These are phyloP conservation scores for Trichopoda pennipes DNA, from an alignment of 2,888 invertebrate species.

Conservation along the genomic window DNA sequence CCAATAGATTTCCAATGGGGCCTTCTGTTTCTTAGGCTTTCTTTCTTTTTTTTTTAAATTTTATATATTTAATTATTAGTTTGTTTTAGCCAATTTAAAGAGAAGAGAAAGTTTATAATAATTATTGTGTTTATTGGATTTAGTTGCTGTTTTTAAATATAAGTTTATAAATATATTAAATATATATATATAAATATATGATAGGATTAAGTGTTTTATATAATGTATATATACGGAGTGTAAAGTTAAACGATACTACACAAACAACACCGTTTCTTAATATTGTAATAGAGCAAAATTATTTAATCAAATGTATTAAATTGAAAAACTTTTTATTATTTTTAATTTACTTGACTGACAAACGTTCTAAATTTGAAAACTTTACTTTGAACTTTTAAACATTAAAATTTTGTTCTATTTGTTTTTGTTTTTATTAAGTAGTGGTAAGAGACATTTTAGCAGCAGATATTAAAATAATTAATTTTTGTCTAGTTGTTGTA, in stretches of 20 bases:
- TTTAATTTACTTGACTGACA: constrained; percentile 29
- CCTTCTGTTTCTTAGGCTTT: constrained; percentile 18
- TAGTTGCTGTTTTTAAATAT: constrained; percentile 7
- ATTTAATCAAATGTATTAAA: constrained; percentile 11
- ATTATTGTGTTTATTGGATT: constrained; percentile 24
- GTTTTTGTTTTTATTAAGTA: constrained; percentile 8
- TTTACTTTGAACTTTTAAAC: constrained; percentile 28
- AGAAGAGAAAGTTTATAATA: constrained; percentile 68
- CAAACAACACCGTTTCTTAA: constrained; percentile 43
- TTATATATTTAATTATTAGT: constrained; percentile 23
- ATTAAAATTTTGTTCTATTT: constrained; percentile 39
- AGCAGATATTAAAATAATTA: constrained; percentile 59
- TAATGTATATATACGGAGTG: constrained; percentile 35
- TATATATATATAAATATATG: constrained; percentile 40
- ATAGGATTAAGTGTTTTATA: constrained; percentile 24
- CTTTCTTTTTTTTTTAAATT: no score
- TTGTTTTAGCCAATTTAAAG: constrained; percentile 61
- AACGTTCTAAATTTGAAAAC: constrained; percentile 26
- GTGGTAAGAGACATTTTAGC: constrained; percentile 48
- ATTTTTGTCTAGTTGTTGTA: background rate
- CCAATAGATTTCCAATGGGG: constrained; percentile 14
- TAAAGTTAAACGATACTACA: constrained; percentile 61
- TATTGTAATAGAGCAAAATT: constrained; percentile 27
- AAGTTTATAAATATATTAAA: constrained; percentile 48
- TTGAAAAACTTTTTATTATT: constrained; percentile 28